These are phyloP conservation scores for Ispidina picta DNA, from an alignment of 2,797 vertebrate species.

Conservation along the genomic window DNA sequence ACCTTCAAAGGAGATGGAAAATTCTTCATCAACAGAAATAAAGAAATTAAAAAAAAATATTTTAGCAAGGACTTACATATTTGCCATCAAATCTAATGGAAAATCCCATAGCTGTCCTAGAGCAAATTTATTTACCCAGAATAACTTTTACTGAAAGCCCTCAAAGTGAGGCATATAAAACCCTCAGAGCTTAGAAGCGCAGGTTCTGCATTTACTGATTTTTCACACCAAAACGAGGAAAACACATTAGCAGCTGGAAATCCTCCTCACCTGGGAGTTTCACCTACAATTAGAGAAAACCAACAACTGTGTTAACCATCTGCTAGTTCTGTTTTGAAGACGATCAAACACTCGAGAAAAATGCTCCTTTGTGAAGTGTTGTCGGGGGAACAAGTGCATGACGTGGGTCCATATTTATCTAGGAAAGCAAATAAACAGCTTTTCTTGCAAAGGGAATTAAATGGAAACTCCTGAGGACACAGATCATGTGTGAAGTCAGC, in stretches of 20 bases:
- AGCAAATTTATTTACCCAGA: background rate
- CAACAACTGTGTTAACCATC: conserved; percentile 51
- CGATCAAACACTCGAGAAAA: conserved; percentile 21
- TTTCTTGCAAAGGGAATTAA: conserved; percentile 31
- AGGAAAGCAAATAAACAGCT: conserved; percentile 52
- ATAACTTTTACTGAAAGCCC: background rate
- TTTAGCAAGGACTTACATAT: background rate
- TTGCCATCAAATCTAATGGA: background rate
- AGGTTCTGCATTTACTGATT: background rate
- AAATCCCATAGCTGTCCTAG: background rate
- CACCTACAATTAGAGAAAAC: conserved; percentile 55
- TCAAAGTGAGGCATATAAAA: background rate
- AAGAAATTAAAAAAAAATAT: accelerated
- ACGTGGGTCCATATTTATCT: conserved; percentile 29
- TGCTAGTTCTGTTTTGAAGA: conserved; percentile 36
- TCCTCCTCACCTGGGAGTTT: conserved; percentile 12
- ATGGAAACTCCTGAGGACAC: conserved; percentile 42
- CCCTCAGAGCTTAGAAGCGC: background rate
- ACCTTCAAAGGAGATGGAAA: background rate
- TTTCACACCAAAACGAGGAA: conserved; percentile 44
- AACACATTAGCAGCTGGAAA: conserved; percentile 62
- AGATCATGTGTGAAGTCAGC: conserved; percentile 48
- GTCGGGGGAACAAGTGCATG: conserved; percentile 58
- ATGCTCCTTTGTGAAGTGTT: conserved; percentile 53
- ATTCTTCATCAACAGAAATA: background rate